A percentile compares a stretch with the other conserved stretches of the same genome.
phyloP scores from a whole-genome alignment of 1,140 invertebrate species.

The Pogonognathellus flavescens region DNA sequence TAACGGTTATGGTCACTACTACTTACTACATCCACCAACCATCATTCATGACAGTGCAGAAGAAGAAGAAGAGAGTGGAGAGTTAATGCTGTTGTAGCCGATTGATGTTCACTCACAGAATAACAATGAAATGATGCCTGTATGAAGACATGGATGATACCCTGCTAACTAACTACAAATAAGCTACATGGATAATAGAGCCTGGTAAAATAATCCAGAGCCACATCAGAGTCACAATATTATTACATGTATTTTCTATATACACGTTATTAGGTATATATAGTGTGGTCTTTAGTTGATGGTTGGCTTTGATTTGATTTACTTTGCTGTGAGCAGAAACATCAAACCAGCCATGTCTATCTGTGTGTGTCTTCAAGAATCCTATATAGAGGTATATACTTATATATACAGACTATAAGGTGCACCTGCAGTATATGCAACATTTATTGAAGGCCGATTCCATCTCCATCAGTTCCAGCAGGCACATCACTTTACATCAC shows the following conservation, averaged over 20 bases:
- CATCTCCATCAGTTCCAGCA: conserved; percentile 55
- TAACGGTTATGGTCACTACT: conserved; percentile 25
- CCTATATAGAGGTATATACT: not conserved
- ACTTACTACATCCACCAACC: not conserved
- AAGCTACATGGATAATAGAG: no score
- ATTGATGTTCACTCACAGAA: conserved; percentile 42
- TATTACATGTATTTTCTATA: no score
- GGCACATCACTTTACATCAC: conserved; percentile 3
- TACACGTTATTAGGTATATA: not conserved
- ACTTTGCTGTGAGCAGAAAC: conserved; percentile 25
- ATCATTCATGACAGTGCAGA: not conserved
- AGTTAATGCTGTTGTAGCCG: not conserved
- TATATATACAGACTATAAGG: no score
- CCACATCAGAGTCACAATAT: no score
- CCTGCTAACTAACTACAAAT: conserved; percentile 4
- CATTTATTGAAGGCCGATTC: conserved; percentile 42
- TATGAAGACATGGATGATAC: conserved; percentile 14
- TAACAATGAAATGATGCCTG: conserved; percentile 30
- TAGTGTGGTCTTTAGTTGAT: not conserved
- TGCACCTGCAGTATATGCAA: not conserved
- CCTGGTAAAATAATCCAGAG: no score
- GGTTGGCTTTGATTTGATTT: conserved; percentile 25
- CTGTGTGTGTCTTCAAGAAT: conserved; percentile 14
- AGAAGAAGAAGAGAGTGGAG: no score
- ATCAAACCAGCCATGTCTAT: conserved; percentile 36